Evolutionary conservation across 1,140 invertebrate genomes (phyloP), one percentile per base, ranked within the genome.

Genomic region (Octopus bimaculoides): DNA sequence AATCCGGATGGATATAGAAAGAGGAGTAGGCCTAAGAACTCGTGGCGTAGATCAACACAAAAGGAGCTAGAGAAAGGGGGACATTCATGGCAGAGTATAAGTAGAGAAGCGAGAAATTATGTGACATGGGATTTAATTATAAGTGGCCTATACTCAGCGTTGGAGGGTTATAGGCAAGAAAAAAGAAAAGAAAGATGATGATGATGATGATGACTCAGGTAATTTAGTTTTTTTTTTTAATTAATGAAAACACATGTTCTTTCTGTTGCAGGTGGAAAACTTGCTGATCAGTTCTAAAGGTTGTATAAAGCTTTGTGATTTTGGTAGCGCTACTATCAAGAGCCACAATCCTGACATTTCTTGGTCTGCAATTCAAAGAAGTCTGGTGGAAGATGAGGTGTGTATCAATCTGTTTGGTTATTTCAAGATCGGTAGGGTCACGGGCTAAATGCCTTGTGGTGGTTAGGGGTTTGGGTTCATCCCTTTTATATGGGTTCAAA

Each of bases 271-370:
- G 92, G 90, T 94, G 79, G 93, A 93, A 89, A 96, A 95, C 88
- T 88, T 95, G 73, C 89, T 97, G 10, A 92, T 98, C 54, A 94
- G 94, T 82, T 89, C 90, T 80, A 93, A 95, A 86, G 96, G 96
- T 82, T 92, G 93, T 83, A 93, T 99, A 61, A 99, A 99, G 91
- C 90, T 99, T 75, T 99, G 98, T 92, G 98, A 99, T 91, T 99
- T 99, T 93, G 98, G 98, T 2, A 99, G 97, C 86, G 94, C 97
- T 2, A 98, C 96, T 53, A 95, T 93, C 26, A 94, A 96, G 87
- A 92, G 94, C 55, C 95, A 94, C 89, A 87, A 93, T 77, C 96
- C 97, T 41, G 95, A 98, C 88, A 92, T 94, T 52, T 93, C 94
- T 61, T 99, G 98, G 98, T 95, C 94, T 86, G 95, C 95, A 75